Evolutionary conservation across 2,888 invertebrate genomes (phyloP).

Genomic region (Aquatica leii): DNA sequence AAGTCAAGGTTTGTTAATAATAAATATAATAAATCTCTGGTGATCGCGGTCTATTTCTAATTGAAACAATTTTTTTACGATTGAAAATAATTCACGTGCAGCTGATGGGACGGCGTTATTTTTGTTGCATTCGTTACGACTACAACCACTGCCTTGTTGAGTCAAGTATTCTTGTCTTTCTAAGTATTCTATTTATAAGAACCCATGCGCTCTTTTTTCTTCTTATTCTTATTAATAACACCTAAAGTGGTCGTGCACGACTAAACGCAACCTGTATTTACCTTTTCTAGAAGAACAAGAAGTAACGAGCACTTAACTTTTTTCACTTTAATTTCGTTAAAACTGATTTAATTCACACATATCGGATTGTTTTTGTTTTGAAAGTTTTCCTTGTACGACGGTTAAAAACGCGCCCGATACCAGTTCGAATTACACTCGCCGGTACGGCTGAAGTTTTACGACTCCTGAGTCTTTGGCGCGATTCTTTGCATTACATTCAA

Average conservation of each 20-base stretch:
- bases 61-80: too few species aligned
- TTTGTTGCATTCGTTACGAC: constrained; percentile 12
- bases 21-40: background rate
- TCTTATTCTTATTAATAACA: too few species aligned
- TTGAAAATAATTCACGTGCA: constrained; percentile 1
- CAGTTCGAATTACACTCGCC: constrained; percentile 40
- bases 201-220: too few species aligned
- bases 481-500: constrained; percentile 29
- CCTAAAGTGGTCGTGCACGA: too few species aligned
- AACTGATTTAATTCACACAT: too few species aligned
- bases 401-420: constrained; percentile 29
- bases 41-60: background rate
- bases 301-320: too few species aligned
- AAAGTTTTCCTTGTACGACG: constrained; percentile 9
- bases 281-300: too few species aligned
- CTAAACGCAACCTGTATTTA: too few species aligned
- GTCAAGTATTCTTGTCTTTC: constrained; percentile 10
- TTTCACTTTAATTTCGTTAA: too few species aligned
- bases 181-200: constrained; percentile 10
- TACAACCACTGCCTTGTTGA: constrained; percentile 12
- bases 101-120: constrained; percentile 3
- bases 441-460: constrained; percentile 46
- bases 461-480: constrained; percentile 45
- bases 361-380: too few species aligned
- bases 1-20: constrained; percentile 8